These are phyloP conservation scores for Mormoops blainvillei DNA, from an alignment of 2,113 vertebrate genomes.

Conservation along the genomic window DNA sequence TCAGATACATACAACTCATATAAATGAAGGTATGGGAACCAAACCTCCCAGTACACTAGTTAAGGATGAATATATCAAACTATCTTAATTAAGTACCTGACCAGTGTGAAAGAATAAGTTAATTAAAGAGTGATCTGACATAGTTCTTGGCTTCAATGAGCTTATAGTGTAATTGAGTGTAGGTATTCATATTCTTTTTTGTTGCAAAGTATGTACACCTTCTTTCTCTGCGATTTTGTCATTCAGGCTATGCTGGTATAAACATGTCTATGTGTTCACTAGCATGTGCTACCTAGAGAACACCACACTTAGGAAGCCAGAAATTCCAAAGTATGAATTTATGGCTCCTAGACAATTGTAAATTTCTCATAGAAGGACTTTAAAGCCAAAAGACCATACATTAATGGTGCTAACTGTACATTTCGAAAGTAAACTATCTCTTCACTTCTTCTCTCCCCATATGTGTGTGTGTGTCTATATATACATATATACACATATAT, in stretches of 20 bases:
- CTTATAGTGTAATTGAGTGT: not conserved
- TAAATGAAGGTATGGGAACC: not conserved
- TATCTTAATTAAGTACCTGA: not conserved
- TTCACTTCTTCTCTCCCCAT: not conserved
- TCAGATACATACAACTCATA: not conserved
- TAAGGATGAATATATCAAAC: not conserved
- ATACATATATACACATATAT: no score
- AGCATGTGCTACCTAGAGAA: not conserved
- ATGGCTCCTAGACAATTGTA: not conserved
- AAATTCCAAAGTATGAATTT: not conserved
- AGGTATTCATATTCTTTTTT: not conserved
- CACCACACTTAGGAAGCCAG: not conserved
- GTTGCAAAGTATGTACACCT: not conserved
- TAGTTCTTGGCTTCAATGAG: not conserved
- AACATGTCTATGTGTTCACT: not conserved
- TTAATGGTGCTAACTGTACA: not conserved
- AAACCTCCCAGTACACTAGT: not conserved
- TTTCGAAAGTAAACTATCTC: not conserved
- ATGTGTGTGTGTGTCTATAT: not conserved
- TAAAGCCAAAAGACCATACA: not conserved
- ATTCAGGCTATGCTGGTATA: not conserved
- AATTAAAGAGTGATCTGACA: not conserved
- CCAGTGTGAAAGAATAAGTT: not conserved
- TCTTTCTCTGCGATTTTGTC: not conserved
- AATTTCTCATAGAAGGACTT: not conserved